Conservation (phyloP, 2,888 invertebrate genomes). For the Lithophane ornitopus region DNA sequence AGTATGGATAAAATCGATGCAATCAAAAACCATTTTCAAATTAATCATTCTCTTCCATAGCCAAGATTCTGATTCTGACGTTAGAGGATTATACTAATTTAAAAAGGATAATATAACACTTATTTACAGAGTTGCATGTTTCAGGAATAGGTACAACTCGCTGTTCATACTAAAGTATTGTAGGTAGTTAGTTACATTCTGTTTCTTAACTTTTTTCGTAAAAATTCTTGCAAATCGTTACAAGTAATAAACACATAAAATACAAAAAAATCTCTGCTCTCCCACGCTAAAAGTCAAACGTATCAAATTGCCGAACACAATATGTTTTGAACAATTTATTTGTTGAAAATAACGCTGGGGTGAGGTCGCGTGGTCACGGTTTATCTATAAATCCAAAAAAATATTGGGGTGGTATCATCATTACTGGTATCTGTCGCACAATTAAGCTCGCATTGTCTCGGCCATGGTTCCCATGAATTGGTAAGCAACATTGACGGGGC, state of each 20-base stretch:
- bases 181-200: background rate
- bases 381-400: constrained; percentile 81
- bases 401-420: constrained; percentile 79
- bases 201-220: too few species aligned
- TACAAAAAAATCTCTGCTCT: constrained; percentile 67
- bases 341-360: constrained; percentile 83
- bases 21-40: background rate
- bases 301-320: constrained; percentile 83
- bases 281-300: constrained; percentile 83
- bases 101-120: background rate
- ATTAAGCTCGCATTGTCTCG: constrained; percentile 88
- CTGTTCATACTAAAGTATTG: background rate
- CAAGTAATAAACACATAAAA: constrained; percentile 41
- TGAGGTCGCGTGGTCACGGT: constrained; percentile 83
- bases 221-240: background rate
- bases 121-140: background rate
- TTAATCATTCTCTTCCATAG: background rate
- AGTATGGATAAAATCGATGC: too few species aligned
- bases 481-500: constrained; percentile 65
- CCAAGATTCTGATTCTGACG: too few species aligned
- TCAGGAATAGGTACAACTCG: background rate
- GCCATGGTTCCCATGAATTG: constrained; percentile 88
- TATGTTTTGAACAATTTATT: constrained; percentile 88
- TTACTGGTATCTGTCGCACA: constrained; percentile 88
- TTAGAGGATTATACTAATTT: background rate